Evolutionary conservation across 2,113 vertebrate genomes (phyloP).

Genomic region (Heteronetta atricapilla): DNA sequence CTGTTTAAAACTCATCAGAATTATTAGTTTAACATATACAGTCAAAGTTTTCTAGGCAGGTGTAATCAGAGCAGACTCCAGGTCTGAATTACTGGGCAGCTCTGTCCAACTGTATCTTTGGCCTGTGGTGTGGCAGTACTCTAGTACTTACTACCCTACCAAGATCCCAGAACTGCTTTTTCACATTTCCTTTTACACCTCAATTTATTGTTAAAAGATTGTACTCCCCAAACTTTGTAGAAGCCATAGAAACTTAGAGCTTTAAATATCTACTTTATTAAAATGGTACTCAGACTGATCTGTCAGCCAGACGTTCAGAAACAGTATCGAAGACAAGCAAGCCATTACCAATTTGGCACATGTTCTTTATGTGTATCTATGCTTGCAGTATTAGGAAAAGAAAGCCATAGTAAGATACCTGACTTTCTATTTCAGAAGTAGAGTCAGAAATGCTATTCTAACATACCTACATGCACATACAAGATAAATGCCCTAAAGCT

Average conservation of each 20-base stretch:
- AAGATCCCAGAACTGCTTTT: not conserved
- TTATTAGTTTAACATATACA: not conserved
- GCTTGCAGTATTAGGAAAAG: not conserved
- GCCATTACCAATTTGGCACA: not conserved
- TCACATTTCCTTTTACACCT: not conserved
- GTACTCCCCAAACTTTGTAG: not conserved
- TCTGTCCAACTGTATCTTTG: not conserved
- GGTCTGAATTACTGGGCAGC: accelerated
- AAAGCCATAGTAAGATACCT: not conserved
- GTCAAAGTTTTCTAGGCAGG: not conserved
- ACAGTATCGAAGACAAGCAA: not conserved
- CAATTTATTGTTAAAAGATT: not conserved
- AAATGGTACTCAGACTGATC: not conserved
- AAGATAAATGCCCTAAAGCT: not conserved
- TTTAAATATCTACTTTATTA: not conserved
- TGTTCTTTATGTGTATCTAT: not conserved
- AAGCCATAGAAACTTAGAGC: not conserved
- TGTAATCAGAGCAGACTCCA: not conserved
- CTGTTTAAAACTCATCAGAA: not conserved
- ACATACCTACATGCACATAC: not conserved
- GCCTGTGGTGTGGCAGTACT: not conserved
- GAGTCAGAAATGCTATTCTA: not conserved
- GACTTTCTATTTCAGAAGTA: not conserved
- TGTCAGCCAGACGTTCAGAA: not conserved
- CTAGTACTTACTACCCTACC: not conserved